Evolutionary conservation across 2,113 vertebrate genomes (phyloP).

Genomic region (Percina caprodes): DNA sequence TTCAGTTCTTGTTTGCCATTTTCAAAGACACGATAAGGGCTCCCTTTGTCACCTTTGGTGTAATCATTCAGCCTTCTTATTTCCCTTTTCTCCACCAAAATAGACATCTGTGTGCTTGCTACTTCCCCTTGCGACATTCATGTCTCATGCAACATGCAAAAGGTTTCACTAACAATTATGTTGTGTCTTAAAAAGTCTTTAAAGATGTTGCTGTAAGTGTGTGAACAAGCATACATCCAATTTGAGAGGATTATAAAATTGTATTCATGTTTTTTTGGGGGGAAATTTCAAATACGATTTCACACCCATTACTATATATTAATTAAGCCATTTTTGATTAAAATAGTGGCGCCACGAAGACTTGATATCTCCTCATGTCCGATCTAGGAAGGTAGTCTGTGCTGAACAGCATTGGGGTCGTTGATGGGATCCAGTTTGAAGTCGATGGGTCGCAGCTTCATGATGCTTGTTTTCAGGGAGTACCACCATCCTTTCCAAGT

Average conservation of each 20-base stretch:
- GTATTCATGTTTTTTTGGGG: too few species aligned
- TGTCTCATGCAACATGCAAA: slow-evolving; percentile 2
- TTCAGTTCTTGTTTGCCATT: slow-evolving; percentile 11
- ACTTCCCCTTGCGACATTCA: slow-evolving; percentile 34
- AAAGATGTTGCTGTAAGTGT: not conserved
- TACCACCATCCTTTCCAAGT: slow-evolving; percentile 99
- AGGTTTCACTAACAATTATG: not conserved
- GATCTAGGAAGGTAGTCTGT: not conserved
- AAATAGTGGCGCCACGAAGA: not conserved
- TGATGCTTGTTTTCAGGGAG: slow-evolving; percentile 92
- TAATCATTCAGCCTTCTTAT: slow-evolving; percentile 22
- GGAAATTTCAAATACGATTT: not conserved
- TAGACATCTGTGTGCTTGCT: slow-evolving; percentile 23
- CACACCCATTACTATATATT: not conserved
- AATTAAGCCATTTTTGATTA: not conserved
- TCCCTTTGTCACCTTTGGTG: not conserved
- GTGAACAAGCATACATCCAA: not conserved
- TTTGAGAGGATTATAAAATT: not conserved
- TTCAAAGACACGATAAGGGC: slow-evolving; percentile 17
- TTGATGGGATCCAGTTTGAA: slow-evolving; percentile 76
- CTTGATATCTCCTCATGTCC: not conserved
- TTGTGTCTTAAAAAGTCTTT: not conserved
- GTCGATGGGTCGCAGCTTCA: slow-evolving; percentile 91
- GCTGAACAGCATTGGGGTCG: slow-evolving; percentile 51
- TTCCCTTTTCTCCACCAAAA: slow-evolving; percentile 45